Evolutionary conservation across 1,140 invertebrate species (phyloP), one percentile per base, ranked within the genome.

Genomic region (Diplogasteroides magnus): DNA sequence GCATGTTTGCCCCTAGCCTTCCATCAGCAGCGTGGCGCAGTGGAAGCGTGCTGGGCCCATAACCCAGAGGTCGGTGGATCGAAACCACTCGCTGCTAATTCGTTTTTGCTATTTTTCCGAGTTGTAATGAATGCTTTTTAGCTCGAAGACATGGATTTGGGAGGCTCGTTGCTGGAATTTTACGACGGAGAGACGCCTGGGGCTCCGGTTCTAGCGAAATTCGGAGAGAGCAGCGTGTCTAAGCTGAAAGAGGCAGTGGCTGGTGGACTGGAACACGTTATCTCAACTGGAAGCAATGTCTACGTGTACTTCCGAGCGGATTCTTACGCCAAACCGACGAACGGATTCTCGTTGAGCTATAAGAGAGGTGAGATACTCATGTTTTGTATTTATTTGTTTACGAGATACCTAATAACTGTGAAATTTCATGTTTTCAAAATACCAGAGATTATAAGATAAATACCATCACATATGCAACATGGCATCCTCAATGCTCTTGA

Each of bases 21-120:
- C 25, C 61, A 26, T 13, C 29, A 90, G 89, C 91, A 93, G 91
- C 91, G 90, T 92, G 91, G 91, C 90, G 90, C 90, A 91, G 90
- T 90, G 90, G 91, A 91, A 92, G 90, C 90, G 91, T 91, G 90
- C 90, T 92, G 90, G 91, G 90, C 90, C 90, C 90, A 92, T 91
- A 92, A 92, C 90, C 90, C 90, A 91, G 90, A 91, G 90, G 90
- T 91, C 90, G 89, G 90, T 90, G 89, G 90, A 91, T 91, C 90
- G 90, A 91, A 91, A 91, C 90, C 88, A 91, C 57, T n/a, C 64
- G 64, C 25, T 57, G 57, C 13, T 58, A n/a, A 32, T 32, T 56
- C 37, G 13, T 61, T 58, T 66, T 32, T 26, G 28, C 26, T 13
- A 66, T 61, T 66, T 66, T 66, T 66, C 64, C 48, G 48, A 31